These are phyloP conservation scores for Perdita meconis DNA, from an alignment of 2,888 invertebrate genomes.

Conservation along the genomic window DNA sequence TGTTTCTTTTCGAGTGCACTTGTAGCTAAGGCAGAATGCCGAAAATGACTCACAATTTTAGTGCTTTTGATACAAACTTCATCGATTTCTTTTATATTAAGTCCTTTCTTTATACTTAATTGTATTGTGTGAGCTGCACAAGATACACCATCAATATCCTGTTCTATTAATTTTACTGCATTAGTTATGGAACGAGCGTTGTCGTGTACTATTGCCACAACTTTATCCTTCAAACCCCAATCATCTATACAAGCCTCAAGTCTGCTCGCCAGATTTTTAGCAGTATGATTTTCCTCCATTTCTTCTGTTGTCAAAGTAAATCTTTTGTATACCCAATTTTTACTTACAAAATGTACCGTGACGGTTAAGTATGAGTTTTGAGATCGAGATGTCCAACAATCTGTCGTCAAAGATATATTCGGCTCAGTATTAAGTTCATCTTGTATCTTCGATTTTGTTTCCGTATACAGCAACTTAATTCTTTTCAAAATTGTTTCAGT, in stretches of 20 bases:
- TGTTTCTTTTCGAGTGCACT: background rate
- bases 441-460: conserved; percentile 1
- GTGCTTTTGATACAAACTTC: background rate
- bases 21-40: conserved; percentile 1
- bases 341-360: background rate
- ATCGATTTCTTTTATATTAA: background rate
- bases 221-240: background rate
- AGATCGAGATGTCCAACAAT: background rate
- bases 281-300: background rate
- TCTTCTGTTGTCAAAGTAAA: background rate
- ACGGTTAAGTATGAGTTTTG: background rate
- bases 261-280: background rate
- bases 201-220: background rate
- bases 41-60: conserved; percentile 2
- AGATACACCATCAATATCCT: background rate
- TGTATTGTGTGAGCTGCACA: conserved; percentile 4
- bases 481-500: too few relatives aligned
- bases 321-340: background rate
- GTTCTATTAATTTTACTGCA: background rate
- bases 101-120: background rate
- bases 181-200: background rate
- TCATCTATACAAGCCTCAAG: background rate
- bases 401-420: background rate
- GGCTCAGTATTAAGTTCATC: background rate
- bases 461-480: background rate